Evolutionary conservation across 2,113 vertebrate species (phyloP).

Genomic region (Zosterops borbonicus): DNA sequence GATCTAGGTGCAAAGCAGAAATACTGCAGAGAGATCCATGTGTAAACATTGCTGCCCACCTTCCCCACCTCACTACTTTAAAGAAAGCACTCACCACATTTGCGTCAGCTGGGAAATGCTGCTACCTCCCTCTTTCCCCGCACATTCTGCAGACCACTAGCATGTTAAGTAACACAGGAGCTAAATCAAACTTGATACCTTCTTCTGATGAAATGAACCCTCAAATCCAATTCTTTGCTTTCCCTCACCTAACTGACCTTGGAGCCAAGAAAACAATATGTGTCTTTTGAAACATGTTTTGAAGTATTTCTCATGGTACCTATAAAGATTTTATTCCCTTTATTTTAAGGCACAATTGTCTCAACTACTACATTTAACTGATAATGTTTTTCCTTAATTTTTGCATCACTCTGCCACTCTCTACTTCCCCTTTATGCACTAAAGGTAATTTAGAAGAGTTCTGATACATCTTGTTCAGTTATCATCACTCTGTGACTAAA

Average conservation of each 20-base stretch:
- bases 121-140: not conserved
- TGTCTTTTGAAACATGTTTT: not conserved
- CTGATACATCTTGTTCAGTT: not conserved
- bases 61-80: not conserved
- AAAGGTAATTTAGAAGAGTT: not conserved
- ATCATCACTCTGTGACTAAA: not conserved
- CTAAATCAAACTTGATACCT: not conserved
- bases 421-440: not conserved
- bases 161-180: not conserved
- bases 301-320: not conserved
- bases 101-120: not conserved
- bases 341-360: not conserved
- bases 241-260: not conserved
- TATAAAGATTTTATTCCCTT: not conserved
- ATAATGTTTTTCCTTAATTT: not conserved
- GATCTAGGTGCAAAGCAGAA: not conserved
- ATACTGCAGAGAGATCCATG: not conserved
- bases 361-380: not conserved
- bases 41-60: conserved; percentile 10
- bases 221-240: not conserved
- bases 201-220: not conserved
- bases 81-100: not conserved
- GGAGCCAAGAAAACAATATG: not conserved
- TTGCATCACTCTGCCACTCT: not conserved
- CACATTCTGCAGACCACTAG: not conserved